Evolutionary conservation across 2,888 invertebrate species (phyloP).

Genomic region (Drosophila paramelanica): DNA sequence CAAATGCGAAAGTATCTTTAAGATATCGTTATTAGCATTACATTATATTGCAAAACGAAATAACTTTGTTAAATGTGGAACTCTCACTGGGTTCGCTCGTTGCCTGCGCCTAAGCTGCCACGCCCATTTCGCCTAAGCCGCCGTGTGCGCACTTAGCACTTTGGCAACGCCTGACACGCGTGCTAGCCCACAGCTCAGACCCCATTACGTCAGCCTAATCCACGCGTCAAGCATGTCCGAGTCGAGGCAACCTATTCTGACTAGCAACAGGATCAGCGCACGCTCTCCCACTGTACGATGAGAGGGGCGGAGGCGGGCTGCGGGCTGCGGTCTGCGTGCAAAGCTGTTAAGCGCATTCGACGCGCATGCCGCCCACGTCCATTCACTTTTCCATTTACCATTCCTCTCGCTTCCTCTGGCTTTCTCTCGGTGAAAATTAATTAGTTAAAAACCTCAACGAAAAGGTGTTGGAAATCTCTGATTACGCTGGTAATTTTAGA

Average conservation of each 20-base stretch:
- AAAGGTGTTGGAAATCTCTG: slow-evolving; percentile 78
- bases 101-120: slow-evolving; percentile 26
- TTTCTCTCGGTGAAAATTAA: slow-evolving; percentile 47
- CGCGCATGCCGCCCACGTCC: slow-evolving; percentile 64
- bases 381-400: slow-evolving; percentile 14
- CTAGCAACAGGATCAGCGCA: slow-evolving; percentile 15
- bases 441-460: slow-evolving; percentile 54
- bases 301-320: background rate
- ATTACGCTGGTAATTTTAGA: slow-evolving; percentile 72
- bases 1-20: slow-evolving; percentile 1
- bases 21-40: background rate
- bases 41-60: slow-evolving; percentile 7
- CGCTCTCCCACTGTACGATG: background rate
- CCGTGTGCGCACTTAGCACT: slow-evolving; percentile 9
- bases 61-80: background rate
- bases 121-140: slow-evolving; percentile 19
- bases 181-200: slow-evolving; percentile 48
- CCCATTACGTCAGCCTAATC: slow-evolving; percentile 68
- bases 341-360: slow-evolving; percentile 75
- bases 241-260: slow-evolving; percentile 5
- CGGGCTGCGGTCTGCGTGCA: slow-evolving; percentile 20
- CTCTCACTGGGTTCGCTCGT: background rate
- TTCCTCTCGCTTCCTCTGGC: slow-evolving; percentile 3
- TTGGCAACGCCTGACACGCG: slow-evolving; percentile 41
- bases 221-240: slow-evolving; percentile 61